A percentile compares a stretch with the other conserved stretches of the same genome.
Evolutionary conservation across 2,888 invertebrate species (phyloP).

Genomic region (Diarsia brunnea): DNA sequence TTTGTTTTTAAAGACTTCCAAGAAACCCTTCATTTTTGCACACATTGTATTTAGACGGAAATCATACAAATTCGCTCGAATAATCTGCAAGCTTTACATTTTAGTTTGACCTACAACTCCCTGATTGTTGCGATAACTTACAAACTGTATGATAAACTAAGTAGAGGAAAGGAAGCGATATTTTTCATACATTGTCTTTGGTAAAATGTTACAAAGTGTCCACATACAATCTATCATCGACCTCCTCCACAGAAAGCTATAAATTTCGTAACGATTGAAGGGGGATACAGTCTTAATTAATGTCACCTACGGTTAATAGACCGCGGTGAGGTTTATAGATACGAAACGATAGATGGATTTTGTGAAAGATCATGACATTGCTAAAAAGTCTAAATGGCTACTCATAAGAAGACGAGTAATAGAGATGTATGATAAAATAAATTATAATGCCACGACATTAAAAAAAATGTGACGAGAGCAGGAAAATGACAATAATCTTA

Average conservation of each 20-base stretch:
- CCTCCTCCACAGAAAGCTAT: background rate
- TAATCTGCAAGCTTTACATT: slow-evolving; percentile 57
- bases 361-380: background rate
- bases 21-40: slow-evolving; percentile 36
- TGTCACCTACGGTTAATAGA: background rate
- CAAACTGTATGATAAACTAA: slow-evolving; percentile 46
- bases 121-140: slow-evolving; percentile 51
- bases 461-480: background rate
- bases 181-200: slow-evolving; percentile 25
- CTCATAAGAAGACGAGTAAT: background rate
- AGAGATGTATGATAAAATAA: background rate
- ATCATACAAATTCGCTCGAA: slow-evolving; percentile 49
- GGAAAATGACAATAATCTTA: background rate
- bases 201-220: slow-evolving; percentile 1
- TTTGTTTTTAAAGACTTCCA: slow-evolving; percentile 55
- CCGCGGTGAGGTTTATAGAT: background rate
- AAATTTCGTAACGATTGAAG: slow-evolving; percentile 1
- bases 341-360: background rate
- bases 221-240: background rate
- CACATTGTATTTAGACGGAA: slow-evolving; percentile 52
- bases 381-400: background rate
- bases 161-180: slow-evolving; percentile 4
- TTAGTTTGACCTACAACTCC: slow-evolving; percentile 57
- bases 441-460: background rate
- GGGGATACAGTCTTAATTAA: background rate